Base-by-base conservation (phyloP, 2,888 invertebrate species). In the Asteroscopus sphinx region DNA sequence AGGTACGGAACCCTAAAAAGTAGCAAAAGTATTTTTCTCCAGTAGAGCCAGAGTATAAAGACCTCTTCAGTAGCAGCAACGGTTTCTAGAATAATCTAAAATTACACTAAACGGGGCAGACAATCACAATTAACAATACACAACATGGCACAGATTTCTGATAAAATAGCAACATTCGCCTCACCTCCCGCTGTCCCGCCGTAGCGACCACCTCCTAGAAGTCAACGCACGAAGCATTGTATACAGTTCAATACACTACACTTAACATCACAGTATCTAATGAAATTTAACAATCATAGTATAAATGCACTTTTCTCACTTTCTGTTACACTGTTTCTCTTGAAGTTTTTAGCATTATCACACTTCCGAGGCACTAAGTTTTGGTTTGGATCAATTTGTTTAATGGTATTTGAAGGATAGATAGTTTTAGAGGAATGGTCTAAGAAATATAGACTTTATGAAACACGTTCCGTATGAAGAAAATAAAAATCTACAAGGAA, bases 121-220 rank as follows among this genome's bases (percentile, higher is more conserved):
- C n/a, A n/a, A n/a, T n/a, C n/a, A n/a, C 4, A 21, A 21, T 21
- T 21, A 4, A 21, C 6, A 21, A 3, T 4, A 21, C 21, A 21
- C 21, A 21, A 21, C 2, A 21, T 6, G 21, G 21, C 21, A 21
- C 21, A 21, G 21, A 21, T 21, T 21, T 21, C 21, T 6, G 12
- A 33, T 33, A 35, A 47, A 15, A 44, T 15, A 15, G 9, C 25
- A 16, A 25, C 26, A 6, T 15, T 15, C 36, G 0, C 71, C 92
- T 93, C 84, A 94, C 94, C 94, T 94, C 65, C 81, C 91, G 71
- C 93, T 94, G 75, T 94, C 94, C 6, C 94, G 86, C 45, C 94
- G 85, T 72, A 94, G 77, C 52, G 94, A 93, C 94, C 94, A 94
- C 65, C 93, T 80, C 39, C 94, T 85, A 35, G 92, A 91, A 13